These are phyloP conservation scores for Notamacropus eugenii DNA, from an alignment of 2,797 vertebrate genomes.

Conservation along the genomic window DNA sequence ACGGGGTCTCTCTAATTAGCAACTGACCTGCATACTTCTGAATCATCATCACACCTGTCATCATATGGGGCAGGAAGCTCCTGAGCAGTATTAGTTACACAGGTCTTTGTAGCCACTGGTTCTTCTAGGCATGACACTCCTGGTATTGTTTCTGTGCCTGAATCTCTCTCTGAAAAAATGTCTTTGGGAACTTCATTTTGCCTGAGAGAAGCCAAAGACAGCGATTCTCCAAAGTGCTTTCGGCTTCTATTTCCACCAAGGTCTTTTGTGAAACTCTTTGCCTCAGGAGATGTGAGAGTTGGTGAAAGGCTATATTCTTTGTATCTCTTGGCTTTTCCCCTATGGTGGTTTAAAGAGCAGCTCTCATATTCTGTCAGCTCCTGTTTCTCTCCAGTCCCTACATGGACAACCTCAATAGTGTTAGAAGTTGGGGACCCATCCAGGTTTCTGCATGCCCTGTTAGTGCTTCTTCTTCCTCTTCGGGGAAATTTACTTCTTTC, in stretches of 20 bases:
- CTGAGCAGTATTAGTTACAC: slow-evolving; percentile 61
- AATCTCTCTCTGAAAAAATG: slow-evolving; percentile 85
- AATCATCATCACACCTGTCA: slow-evolving; percentile 90
- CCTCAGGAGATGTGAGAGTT: slow-evolving; percentile 75
- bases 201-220: slow-evolving; percentile 76
- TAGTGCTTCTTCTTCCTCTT: slow-evolving; percentile 84
- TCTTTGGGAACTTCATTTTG: slow-evolving; percentile 83
- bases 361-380: slow-evolving; percentile 80
- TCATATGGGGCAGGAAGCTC: slow-evolving; percentile 80
- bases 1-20: slow-evolving; percentile 57
- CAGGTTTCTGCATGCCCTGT: slow-evolving; percentile 78
- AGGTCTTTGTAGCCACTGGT: slow-evolving; percentile 57
- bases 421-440: slow-evolving; percentile 73
- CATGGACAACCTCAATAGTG: slow-evolving; percentile 85
- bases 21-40: slow-evolving; percentile 96
- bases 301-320: slow-evolving; percentile 74
- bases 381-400: slow-evolving; percentile 83
- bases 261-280: slow-evolving; percentile 73
- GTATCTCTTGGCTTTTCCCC: slow-evolving; percentile 77
- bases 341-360: slow-evolving; percentile 83
- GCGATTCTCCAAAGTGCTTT: slow-evolving; percentile 54
- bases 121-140: slow-evolving; percentile 73
- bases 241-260: slow-evolving; percentile 74
- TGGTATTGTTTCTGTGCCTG: slow-evolving; percentile 82
- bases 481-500: slow-evolving; percentile 87